phyloP scores from a whole-genome alignment of 2,888 invertebrate species.

The Esperia sulphurella region DNA sequence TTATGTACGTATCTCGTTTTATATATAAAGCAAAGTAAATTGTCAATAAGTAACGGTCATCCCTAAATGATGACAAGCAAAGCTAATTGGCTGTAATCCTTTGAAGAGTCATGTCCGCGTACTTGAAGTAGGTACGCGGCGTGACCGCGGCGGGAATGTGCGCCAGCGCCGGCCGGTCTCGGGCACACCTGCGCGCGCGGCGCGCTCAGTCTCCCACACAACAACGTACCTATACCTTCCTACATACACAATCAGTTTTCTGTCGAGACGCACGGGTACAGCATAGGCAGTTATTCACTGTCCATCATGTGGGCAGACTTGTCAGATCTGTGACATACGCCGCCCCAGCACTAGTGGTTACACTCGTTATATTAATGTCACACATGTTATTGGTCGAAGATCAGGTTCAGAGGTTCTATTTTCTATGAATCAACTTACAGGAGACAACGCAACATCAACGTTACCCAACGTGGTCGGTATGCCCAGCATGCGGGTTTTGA shows the following conservation, averaged over 20 bases:
- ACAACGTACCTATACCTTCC: constrained; percentile 25
- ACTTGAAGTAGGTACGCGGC: constrained; percentile 7
- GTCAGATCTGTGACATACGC: background rate
- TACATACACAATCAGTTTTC: constrained; percentile 27
- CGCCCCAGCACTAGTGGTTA: too few species aligned
- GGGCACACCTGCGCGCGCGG: constrained; percentile 80
- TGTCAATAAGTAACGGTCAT: too few species aligned
- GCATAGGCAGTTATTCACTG: background rate
- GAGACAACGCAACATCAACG: too few species aligned
- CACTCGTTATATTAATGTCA: too few species aligned
- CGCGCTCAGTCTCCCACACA: constrained; percentile 26
- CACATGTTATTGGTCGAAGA: too few species aligned
- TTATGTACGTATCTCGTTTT: too few species aligned
- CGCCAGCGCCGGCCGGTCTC: constrained; percentile 82
- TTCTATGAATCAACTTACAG: too few species aligned
- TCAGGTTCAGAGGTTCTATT: too few species aligned
- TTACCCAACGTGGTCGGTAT: too few species aligned
- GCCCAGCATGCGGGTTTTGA: too few species aligned
- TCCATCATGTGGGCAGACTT: background rate
- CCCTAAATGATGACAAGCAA: too few species aligned
- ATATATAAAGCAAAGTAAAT: too few species aligned
- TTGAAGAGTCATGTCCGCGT: background rate
- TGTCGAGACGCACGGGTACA: constrained; percentile 14
- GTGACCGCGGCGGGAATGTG: constrained; percentile 78
- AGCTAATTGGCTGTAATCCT: background rate